Conservation (phyloP, 2,888 invertebrate genomes). For the Odontocolon sp. region DNA sequence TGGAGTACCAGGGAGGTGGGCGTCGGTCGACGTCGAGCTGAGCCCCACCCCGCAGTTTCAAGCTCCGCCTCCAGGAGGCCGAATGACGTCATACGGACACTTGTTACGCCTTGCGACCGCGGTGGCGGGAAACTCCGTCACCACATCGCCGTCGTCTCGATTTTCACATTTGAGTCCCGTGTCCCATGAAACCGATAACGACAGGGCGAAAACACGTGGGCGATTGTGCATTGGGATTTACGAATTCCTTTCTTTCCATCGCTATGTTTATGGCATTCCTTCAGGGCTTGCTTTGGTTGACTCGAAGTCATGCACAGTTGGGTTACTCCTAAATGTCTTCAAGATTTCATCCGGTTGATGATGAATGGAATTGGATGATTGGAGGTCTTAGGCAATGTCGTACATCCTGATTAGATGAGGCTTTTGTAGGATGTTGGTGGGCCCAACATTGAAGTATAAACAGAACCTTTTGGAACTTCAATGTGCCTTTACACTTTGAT, state of each 20-base stretch:
- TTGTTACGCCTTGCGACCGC: slow-evolving; percentile 78
- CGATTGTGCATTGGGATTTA: not conserved
- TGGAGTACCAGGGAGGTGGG: slow-evolving; percentile 52
- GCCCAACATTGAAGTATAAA: no score
- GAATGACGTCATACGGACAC: slow-evolving; percentile 79
- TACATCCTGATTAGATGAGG: no score
- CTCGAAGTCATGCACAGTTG: no score
- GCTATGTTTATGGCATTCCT: no score
- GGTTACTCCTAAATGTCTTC: no score
- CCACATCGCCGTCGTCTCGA: slow-evolving; percentile 43
- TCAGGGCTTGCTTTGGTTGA: no score
- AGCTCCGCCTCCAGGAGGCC: slow-evolving; percentile 79
- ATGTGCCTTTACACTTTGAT: no score
- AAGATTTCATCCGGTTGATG: no score
- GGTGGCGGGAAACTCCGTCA: slow-evolving; percentile 56
- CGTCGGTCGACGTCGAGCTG: slow-evolving; percentile 57
- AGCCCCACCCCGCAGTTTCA: slow-evolving; percentile 73
- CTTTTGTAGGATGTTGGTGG: no score
- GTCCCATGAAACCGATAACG: slow-evolving; percentile 41
- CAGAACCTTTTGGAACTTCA: no score
- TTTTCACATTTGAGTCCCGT: slow-evolving; percentile 18
- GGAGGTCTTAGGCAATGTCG: no score
- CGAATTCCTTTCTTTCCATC: not conserved
- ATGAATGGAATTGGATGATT: no score
- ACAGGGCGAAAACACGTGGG: slow-evolving; percentile 16